These are phyloP conservation scores for Eumerus sabulonum DNA, from an alignment of 2,888 invertebrate genomes.

Conservation along the genomic window DNA sequence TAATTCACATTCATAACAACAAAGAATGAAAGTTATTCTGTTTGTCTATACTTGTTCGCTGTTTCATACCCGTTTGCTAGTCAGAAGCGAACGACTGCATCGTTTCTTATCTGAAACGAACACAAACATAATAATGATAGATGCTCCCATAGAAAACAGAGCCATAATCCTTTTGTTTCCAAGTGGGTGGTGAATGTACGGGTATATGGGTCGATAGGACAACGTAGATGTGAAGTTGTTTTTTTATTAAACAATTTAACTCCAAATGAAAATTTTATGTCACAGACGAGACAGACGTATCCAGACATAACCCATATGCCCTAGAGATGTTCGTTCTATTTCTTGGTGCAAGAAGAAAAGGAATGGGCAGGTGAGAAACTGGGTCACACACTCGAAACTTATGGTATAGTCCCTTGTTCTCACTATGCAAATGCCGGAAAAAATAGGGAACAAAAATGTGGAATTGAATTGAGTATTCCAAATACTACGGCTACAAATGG, in stretches of 20 bases:
- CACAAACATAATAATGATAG: conserved; percentile 34
- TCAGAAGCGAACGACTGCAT: conserved; percentile 14
- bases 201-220: conserved; percentile 55
- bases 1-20: conserved; percentile 44
- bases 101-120: conserved; percentile 7
- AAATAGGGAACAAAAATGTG: neutral
- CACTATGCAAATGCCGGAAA: conserved; percentile 8
- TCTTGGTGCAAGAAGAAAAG: neutral
- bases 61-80: conserved; percentile 2
- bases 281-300: conserved; percentile 58
- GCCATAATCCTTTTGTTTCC: neutral
- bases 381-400: conserved; percentile 45
- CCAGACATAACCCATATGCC: conserved; percentile 50
- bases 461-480: conserved; percentile 2
- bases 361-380: conserved; percentile 14
- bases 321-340: conserved; percentile 24
- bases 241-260: conserved; percentile 36
- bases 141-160: conserved; percentile 29
- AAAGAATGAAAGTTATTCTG: conserved; percentile 33
- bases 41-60: conserved; percentile 9
- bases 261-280: conserved; percentile 53
- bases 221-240: neutral
- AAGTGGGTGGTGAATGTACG: neutral
- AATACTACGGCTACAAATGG: neutral
- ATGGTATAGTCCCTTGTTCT: conserved; percentile 38